A percentile compares a stretch with the other conserved stretches of the same genome.
phyloP scores from a whole-genome alignment of 2,113 vertebrate genomes.

The Boulengerochromis microlepis region DNA sequence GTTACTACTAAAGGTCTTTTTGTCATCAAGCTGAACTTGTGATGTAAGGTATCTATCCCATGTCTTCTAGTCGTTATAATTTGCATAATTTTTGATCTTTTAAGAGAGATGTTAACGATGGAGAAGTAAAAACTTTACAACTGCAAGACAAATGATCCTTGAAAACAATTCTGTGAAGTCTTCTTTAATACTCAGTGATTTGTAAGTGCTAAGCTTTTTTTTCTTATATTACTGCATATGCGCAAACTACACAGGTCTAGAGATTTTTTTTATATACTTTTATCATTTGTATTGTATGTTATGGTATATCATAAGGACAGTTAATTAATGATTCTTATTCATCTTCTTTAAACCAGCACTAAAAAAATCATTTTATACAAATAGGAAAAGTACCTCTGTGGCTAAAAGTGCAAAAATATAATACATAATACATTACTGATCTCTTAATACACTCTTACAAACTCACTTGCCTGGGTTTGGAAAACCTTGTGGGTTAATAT shows the following conservation, averaged over 20 bases:
- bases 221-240: background rate
- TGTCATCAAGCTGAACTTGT: background rate
- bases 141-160: background rate
- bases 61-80: background rate
- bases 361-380: background rate
- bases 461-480: background rate
- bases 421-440: background rate
- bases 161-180: constrained; percentile 1
- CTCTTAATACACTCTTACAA: background rate
- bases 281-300: background rate
- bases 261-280: background rate
- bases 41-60: background rate
- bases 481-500: background rate
- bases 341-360: background rate
- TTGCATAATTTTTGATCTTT: background rate
- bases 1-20: background rate
- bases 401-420: background rate
- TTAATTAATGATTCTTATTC: background rate
- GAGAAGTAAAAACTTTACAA: background rate
- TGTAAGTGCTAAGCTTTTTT: background rate
- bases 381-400: background rate
- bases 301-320: background rate
- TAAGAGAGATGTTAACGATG: background rate
- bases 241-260: background rate
- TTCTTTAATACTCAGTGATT: background rate